Evolutionary conservation across 2,797 vertebrate genomes (phyloP).

Genomic region (Lycodopsis pacificus): DNA sequence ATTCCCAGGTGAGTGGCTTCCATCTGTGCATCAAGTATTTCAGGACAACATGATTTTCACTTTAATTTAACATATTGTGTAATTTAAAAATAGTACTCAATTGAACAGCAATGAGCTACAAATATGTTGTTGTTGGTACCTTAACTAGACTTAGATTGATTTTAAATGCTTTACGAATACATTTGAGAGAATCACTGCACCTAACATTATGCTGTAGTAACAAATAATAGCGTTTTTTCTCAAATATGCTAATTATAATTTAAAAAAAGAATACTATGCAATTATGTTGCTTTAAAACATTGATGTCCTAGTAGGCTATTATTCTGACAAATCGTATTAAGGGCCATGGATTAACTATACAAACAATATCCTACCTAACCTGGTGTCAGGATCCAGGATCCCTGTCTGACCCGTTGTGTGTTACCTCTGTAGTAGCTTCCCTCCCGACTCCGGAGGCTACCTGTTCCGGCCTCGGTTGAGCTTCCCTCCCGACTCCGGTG

Average conservation of each 20-base stretch:
- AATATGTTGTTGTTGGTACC: neutral
- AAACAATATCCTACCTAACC: too few relatives aligned
- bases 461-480: too few relatives aligned
- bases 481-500: too few relatives aligned
- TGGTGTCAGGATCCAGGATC: too few relatives aligned
- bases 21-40: neutral
- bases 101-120: neutral
- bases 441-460: too few relatives aligned
- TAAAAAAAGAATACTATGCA: neutral
- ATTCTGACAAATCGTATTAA: neutral
- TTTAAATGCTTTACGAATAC: neutral
- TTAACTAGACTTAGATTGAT: neutral
- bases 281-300: neutral
- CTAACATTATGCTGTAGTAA: neutral
- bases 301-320: neutral
- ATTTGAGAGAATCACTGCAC: neutral
- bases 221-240: neutral
- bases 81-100: neutral
- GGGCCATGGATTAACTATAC: neutral
- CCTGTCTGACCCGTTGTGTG: too few relatives aligned
- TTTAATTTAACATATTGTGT: neutral
- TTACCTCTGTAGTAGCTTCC: too few relatives aligned
- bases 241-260: neutral
- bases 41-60: neutral
- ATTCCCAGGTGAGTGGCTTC: constrained; percentile 86